phyloP scores from a whole-genome alignment of 2,888 invertebrate genomes.

The Dorcus hopei region DNA sequence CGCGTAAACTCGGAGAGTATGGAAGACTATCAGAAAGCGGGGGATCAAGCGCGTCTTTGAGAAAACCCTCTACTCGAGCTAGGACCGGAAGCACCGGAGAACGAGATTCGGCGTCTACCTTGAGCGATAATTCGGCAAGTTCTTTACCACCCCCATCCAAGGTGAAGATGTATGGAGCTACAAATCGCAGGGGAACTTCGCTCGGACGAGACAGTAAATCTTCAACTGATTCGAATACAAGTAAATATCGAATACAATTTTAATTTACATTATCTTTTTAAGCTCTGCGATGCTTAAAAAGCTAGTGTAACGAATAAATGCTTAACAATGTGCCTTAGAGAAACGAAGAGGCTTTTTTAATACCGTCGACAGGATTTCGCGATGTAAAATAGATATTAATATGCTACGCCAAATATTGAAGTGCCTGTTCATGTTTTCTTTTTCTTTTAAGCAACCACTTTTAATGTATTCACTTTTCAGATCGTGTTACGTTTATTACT shows the following conservation, averaged over 20 bases:
- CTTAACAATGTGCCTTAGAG: too few relatives aligned
- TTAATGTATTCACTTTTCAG: too few relatives aligned
- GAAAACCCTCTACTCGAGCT: constrained; percentile 40
- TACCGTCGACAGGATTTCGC: too few relatives aligned
- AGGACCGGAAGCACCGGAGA: constrained; percentile 48
- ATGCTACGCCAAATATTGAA: too few relatives aligned
- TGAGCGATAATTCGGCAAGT: constrained; percentile 56
- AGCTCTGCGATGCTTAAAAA: too few relatives aligned
- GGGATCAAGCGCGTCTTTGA: constrained; percentile 41
- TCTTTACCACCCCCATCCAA: constrained; percentile 63
- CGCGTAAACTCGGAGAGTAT: constrained; percentile 56
- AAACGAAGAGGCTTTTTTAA: too few relatives aligned
- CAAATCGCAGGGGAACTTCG: constrained; percentile 56
- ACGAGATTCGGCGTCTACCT: constrained; percentile 54
- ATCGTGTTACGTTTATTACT: background rate
- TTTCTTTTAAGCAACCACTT: too few relatives aligned
- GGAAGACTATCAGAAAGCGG: constrained; percentile 57
- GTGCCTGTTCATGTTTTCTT: too few relatives aligned
- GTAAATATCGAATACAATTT: constrained; percentile 74
- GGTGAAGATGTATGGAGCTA: constrained; percentile 47
- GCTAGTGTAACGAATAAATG: too few relatives aligned
- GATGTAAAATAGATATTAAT: too few relatives aligned
- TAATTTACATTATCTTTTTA: constrained; percentile 38
- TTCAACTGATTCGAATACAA: constrained; percentile 53
- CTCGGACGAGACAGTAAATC: constrained; percentile 54